Evolutionary conservation across 2,888 invertebrate genomes (phyloP).

Genomic region (Volucella inflata): DNA sequence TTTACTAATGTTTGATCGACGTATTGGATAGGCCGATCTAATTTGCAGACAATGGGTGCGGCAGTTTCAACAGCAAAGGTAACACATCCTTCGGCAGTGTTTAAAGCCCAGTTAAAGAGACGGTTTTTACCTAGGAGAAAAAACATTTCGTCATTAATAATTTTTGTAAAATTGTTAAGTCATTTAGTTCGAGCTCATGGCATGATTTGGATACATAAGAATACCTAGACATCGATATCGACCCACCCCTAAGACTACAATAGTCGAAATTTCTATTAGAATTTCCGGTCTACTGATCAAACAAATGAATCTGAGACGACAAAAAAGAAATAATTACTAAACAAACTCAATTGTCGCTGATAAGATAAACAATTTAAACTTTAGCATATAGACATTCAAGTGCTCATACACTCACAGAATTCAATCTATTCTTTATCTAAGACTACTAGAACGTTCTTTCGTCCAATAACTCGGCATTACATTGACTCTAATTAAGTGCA

Average conservation of each 20-base stretch:
- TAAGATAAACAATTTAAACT: slow-evolving; percentile 24
- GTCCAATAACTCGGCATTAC: slow-evolving; percentile 55
- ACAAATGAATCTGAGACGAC: slow-evolving; percentile 1
- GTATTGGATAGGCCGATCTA: slow-evolving; percentile 85
- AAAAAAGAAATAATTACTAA: slow-evolving; percentile 12
- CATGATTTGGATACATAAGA: too few species aligned
- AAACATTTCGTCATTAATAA: background rate
- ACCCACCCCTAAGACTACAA: slow-evolving; percentile 65
- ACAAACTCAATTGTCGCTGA: slow-evolving; percentile 24
- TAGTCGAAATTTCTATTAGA: slow-evolving; percentile 10
- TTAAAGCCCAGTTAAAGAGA: slow-evolving; percentile 88
- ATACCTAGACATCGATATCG: slow-evolving; percentile 70
- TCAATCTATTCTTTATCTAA: background rate
- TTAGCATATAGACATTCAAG: background rate
- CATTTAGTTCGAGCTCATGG: too few species aligned
- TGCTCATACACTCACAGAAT: background rate
- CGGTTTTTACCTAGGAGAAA: slow-evolving; percentile 85
- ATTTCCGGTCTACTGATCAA: background rate
- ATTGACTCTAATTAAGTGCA: slow-evolving; percentile 80
- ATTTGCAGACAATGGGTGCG: slow-evolving; percentile 86
- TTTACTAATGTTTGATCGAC: slow-evolving; percentile 88
- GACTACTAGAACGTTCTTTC: slow-evolving; percentile 11
- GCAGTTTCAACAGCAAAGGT: slow-evolving; percentile 86
- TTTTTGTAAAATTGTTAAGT: too few species aligned
- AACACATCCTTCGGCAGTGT: slow-evolving; percentile 87